Evolutionary conservation across 2,797 vertebrate species (phyloP), one percentile per base, ranked within the genome.

Genomic region (Propithecus perrieri): DNA sequence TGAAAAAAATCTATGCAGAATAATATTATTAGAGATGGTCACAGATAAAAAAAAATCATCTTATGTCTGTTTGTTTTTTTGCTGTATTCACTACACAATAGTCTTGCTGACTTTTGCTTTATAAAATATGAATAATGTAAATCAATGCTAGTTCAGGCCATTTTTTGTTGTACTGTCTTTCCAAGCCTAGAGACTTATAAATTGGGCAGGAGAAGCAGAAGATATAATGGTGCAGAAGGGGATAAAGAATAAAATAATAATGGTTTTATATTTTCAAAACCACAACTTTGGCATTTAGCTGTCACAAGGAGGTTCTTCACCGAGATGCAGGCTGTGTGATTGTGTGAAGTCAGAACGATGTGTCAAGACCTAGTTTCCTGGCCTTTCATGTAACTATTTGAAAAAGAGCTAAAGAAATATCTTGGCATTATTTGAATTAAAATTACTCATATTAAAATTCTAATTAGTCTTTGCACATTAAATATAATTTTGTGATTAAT

Each of bases 261-360:
- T 95, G 96, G 95, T 95, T 98, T 98, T 98, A 81, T 97, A 98
- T 97, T 98, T 98, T 98, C 97, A 97, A 97, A 95, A 30, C 69
- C 0, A 35, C 65, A 98, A 93, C 96, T 61, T 94, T 97, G 95
- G 97, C 96, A 97, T 98, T 98, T 97, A 98, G 94, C 97, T 98
- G 98, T 98, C 98, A 98, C 75, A 97, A 97, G 97, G 89, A 98
- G 95, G 96, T 97, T 98, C 97, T 98, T 98, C 91, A 96, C 93
- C 97, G 94, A 95, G 96, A 98, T 98, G 94, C 95, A 85, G 71
- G 71, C 85, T 97, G 97, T 97, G 76, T 97, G 97, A 87, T 91
- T 97, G 96, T 98, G 94, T 97, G 79, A 98, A 98, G 97, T 98
- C 95, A 98, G 97, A 98, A 96, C 59, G 96, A 96, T 91, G 88